Conservation (phyloP, 2,888 invertebrate species). For the Aleiodes alternator region DNA sequence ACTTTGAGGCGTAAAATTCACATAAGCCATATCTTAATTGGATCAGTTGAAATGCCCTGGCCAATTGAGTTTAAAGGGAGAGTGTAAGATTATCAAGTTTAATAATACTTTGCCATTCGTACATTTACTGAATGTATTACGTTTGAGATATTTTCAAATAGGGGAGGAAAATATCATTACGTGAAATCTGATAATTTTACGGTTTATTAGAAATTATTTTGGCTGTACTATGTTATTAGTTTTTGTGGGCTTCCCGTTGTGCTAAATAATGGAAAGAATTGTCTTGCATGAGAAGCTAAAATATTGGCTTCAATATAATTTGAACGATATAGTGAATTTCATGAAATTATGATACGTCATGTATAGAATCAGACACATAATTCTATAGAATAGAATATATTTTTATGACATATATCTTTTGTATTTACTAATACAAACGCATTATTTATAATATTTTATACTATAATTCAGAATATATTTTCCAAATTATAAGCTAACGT, state of each 20-base stretch:
- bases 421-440: no score
- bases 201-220: background rate
- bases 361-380: no score
- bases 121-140: background rate
- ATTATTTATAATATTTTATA: no score
- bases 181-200: background rate
- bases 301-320: no score
- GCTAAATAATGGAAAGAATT: no score
- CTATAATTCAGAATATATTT: no score
- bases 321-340: no score
- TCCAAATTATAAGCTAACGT: no score
- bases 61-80: slow-evolving; percentile 38
- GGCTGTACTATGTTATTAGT: background rate
- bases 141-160: background rate
- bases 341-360: no score
- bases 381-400: no score
- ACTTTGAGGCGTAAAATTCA: slow-evolving; percentile 13
- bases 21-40: slow-evolving; percentile 53
- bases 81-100: slow-evolving; percentile 33
- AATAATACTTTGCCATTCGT: slow-evolving; percentile 12
- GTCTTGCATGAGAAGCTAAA: no score
- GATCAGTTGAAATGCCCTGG: slow-evolving; percentile 49
- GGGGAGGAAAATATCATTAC: background rate
- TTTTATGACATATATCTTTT: no score
- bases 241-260: background rate